Base-by-base conservation (phyloP, 2,888 invertebrate species). In the Melipona bicolor region DNA sequence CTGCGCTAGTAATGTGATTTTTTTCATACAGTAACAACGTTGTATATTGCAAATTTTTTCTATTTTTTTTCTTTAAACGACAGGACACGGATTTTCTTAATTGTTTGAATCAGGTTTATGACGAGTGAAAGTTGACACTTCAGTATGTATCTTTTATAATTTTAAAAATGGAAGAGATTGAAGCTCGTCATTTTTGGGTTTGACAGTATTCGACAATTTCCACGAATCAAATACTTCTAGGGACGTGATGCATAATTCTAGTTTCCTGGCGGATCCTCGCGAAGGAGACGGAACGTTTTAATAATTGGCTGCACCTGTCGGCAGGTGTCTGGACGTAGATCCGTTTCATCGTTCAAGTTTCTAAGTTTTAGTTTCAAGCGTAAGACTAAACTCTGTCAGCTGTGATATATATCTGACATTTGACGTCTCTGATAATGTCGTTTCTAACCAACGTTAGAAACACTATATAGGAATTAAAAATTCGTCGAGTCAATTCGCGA, bases 281-380 rank as follows among this genome's bases (percentile, higher is more conserved):
- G 65, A 59, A 77, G 84, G 79, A 88, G 87, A 83, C 82, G 43
- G 79, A 82, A 87, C 76, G 79, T 75, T 72, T 80, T 73, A 89
- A 88, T 87, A 89, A 81, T 81, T 84, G 72, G 76, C 75, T 91
- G 87, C 92, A 92, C 90, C 92, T 93, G 92, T 86, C 92, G 91
- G 85, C 92, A 92, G 91, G 90, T 92, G 92, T 75, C 75, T 79
- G 82, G 86, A 87, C 83, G 17, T 86, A 72, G 27, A 82, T 43
- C 65, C 52, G 67, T 69, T 27, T 27, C 19, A 62, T 62, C 4
- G 9, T 62, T 1, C 27, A 24, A 17, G 24, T 24, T 24, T 24
- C 2, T 62, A 24, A 17, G 24, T 24, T 24, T 24, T 24, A n/a
- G 2, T n/a, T 59, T 59, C 5, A 24, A 15, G n/a, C 24, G 24